Evolutionary conservation across 2,797 vertebrate species (phyloP), one percentile per base, ranked within the genome.

Genomic region (Heterohyrax brucei): DNA sequence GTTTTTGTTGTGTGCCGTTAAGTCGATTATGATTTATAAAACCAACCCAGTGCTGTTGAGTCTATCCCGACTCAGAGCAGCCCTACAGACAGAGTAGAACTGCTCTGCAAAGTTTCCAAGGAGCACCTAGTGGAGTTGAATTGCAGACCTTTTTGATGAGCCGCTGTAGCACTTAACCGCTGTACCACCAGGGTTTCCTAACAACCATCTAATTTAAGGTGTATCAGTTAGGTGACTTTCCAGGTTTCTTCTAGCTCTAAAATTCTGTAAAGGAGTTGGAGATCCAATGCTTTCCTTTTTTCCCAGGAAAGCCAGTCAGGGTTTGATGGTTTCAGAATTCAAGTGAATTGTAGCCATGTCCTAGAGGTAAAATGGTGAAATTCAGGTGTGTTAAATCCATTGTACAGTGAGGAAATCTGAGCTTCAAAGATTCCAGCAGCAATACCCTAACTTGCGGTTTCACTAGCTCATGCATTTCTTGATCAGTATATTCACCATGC

Each of bases 371-470:
- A 88, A 48, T 44, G 21, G n/a, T 62, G 48, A 61, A 78, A 33
- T 96, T 84, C 89, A 86, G 87, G 81, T 91, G 30, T 91, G 80
- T 89, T 95, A 93, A 78, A 91, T 91, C 83, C 80, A 95, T 56
- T 62, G 89, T 30, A 80, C 70, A 83, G 56, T 22, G 39, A 56
- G 86, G 79, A 83, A 91, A 66, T n/a, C 22, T 95, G 50, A 10
- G 19, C 75, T 96, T 95, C 73, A 89, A 84, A 33, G 83, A 79
- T 87, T n/a, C 13, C 18, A 18, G 18, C 7, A 53, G 66, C 33
- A 81, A 53, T 87, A 46, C 7, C 48, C 19, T 85, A n/a, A 56
- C 89, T 95, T 93, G 70, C 72, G 81, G 85, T 91, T 91, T 94
- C 86, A 92, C 77, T 77, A 90, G 46, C 48, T 89, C 81, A 73